Conservation (phyloP, 30 jellyfish, hydroid and myxozoan genomes). For the Cassiopea andromeda region DNA sequence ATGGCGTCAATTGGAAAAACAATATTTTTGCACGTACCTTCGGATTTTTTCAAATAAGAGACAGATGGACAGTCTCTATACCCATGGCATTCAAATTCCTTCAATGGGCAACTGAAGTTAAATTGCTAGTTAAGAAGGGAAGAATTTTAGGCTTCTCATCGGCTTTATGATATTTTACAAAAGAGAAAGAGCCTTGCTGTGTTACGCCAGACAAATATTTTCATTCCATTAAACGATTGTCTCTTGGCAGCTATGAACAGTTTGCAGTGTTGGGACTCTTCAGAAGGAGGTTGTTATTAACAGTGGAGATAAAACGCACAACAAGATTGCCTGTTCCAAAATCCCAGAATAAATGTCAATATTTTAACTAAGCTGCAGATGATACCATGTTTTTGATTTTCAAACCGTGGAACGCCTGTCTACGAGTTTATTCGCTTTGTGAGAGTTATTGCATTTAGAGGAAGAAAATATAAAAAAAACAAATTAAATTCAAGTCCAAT, state of each 20-base stretch:
- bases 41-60: not conserved
- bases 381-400: no score
- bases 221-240: not conserved
- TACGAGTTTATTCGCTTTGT: no score
- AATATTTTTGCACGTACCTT: not conserved
- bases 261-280: not conserved
- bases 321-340: not conserved
- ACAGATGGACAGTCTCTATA: not conserved
- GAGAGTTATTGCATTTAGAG: no score
- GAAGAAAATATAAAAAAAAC: no score
- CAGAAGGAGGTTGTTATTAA: not conserved
- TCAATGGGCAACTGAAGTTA: not conserved
- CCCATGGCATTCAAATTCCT: not conserved
- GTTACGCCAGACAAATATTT: not conserved
- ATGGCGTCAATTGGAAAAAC: not conserved
- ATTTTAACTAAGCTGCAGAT: no score
- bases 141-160: not conserved
- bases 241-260: not conserved
- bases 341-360: no score
- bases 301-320: not conserved
- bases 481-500: no score
- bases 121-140: not conserved
- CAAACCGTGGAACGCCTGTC: no score
- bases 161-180: not conserved
- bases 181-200: not conserved